phyloP scores from a whole-genome alignment of 2,797 vertebrate genomes.

The Enteromius radiatus region DNA sequence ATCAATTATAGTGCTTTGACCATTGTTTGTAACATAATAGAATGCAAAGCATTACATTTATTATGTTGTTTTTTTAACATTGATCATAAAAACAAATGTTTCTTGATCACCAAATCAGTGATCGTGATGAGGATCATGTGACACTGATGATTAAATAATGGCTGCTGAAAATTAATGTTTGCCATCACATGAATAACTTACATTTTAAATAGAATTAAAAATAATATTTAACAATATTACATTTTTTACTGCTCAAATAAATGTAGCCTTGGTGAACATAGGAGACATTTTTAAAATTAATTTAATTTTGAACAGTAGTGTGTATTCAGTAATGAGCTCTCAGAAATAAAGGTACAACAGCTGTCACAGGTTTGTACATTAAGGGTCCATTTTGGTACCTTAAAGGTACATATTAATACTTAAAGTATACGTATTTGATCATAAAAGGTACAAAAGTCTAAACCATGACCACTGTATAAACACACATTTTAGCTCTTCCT shows the following conservation, averaged over 20 bases:
- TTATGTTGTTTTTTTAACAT: background rate
- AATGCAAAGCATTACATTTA: background rate
- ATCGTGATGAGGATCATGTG: background rate
- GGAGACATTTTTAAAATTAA: no score
- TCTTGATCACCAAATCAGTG: background rate
- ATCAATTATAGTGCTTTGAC: background rate
- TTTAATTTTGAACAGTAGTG: background rate
- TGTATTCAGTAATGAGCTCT: background rate
- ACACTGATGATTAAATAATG: background rate
- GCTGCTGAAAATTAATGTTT: background rate
- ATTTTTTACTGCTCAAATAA: no score
- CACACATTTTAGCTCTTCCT: slow-evolving; percentile 11
- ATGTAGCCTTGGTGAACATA: background rate
- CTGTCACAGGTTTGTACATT: no score
- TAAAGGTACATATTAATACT: no score
- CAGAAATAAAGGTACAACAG: no score
- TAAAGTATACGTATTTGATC: no score
- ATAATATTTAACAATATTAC: background rate
- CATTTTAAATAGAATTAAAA: background rate
- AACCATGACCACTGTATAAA: background rate
- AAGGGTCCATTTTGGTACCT: no score
- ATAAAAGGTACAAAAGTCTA: background rate
- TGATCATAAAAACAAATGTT: background rate
- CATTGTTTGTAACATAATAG: background rate
- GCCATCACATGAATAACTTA: background rate